These are phyloP conservation scores for Grantiella picta DNA, from an alignment of 2,113 vertebrate species.

Conservation along the genomic window DNA sequence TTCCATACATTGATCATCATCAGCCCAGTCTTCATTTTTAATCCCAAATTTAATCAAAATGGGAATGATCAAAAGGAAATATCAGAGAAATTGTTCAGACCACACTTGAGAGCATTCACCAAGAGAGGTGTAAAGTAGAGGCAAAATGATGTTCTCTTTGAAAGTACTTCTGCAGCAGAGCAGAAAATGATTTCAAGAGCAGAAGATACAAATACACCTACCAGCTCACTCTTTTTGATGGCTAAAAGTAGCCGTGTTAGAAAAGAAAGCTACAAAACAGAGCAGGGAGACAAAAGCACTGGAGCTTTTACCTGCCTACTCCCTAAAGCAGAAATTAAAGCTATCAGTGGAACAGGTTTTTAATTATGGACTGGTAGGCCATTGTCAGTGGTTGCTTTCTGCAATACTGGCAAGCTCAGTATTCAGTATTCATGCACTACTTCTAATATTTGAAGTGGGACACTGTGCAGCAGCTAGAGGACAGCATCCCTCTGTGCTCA, in stretches of 20 bases:
- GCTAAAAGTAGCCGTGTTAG: rapidly evolving
- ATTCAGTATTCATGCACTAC: neutral
- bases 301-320: neutral
- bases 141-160: neutral
- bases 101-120: neutral
- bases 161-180: neutral
- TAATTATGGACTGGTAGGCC: neutral
- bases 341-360: neutral
- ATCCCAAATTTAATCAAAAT: neutral
- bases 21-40: neutral
- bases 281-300: neutral
- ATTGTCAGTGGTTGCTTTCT: neutral
- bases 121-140: neutral
- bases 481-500: neutral
- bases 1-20: neutral
- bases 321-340: neutral
- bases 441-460: neutral
- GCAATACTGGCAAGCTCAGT: neutral
- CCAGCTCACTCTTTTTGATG: neutral
- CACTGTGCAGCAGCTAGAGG: neutral
- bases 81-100: neutral
- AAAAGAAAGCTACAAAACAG: neutral
- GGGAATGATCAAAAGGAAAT: neutral
- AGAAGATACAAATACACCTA: neutral
- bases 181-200: neutral